phyloP scores from a whole-genome alignment of 1,140 invertebrate genomes.

The Thaumatotibia leucotreta region DNA sequence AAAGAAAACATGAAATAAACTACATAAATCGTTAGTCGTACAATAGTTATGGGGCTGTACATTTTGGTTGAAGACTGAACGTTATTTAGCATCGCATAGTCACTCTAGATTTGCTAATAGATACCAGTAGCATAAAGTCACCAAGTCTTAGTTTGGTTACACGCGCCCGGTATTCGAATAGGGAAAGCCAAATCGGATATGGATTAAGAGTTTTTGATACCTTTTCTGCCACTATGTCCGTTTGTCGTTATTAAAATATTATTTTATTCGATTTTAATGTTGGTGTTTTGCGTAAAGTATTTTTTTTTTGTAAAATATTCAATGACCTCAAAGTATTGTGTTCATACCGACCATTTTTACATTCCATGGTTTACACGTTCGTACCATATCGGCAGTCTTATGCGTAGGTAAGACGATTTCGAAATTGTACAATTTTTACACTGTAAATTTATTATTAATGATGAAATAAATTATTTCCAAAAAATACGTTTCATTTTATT shows the following conservation, averaged over 20 bases:
- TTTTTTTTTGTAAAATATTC: background rate
- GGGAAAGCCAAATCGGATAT: no score
- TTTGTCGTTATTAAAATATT: no score
- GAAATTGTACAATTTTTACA: slow-evolving; percentile 69
- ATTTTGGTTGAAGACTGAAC: slow-evolving; percentile 71
- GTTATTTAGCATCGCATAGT: slow-evolving; percentile 32
- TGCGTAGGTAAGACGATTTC: slow-evolving; percentile 35
- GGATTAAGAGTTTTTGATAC: no score
- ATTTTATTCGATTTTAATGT: no score
- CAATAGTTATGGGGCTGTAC: slow-evolving; percentile 35
- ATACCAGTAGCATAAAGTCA: no score
- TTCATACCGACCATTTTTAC: background rate
- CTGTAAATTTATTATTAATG: slow-evolving; percentile 24
- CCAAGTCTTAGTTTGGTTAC: no score
- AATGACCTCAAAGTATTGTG: background rate
- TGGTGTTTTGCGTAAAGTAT: no score
- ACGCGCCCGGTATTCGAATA: no score
- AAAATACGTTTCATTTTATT: background rate
- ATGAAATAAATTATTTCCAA: slow-evolving; percentile 35
- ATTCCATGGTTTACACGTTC: background rate
- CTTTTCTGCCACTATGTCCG: no score
- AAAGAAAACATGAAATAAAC: no score
- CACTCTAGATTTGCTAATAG: background rate
- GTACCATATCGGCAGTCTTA: slow-evolving; percentile 4
- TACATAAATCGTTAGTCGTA: background rate